phyloP scores from a whole-genome alignment of 2,113 vertebrate species.

The Callipepla californica region DNA sequence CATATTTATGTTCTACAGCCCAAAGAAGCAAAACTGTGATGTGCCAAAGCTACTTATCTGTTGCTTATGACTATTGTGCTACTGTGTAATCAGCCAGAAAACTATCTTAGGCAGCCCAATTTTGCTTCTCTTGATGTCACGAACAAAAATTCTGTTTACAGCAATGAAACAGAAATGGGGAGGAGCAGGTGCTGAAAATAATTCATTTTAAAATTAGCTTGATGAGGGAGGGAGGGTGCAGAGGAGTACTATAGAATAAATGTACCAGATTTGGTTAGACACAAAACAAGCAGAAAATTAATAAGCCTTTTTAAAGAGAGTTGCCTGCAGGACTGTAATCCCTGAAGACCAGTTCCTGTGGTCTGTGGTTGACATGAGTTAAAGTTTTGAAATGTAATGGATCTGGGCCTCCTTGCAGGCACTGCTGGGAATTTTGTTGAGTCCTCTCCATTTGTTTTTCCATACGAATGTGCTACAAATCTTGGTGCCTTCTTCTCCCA shows the following conservation, averaged over 20 bases:
- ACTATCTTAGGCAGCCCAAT: slow-evolving; percentile 30
- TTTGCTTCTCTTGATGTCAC: not conserved
- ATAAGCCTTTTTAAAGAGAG: not conserved
- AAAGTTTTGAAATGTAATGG: not conserved
- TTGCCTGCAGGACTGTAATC: not conserved
- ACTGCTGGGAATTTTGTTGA: not conserved
- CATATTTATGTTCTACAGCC: not conserved
- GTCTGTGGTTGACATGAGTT: not conserved
- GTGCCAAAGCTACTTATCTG: slow-evolving; percentile 36
- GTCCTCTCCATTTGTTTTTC: not conserved
- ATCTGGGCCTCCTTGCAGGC: not conserved
- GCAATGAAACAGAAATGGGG: not conserved
- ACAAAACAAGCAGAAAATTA: not conserved
- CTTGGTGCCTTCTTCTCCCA: rapidly evolving
- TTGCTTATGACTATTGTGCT: slow-evolving; percentile 9
- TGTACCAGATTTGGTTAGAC: not conserved
- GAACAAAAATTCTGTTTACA: slow-evolving; percentile 39
- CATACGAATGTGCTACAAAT: not conserved
- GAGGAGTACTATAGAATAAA: not conserved
- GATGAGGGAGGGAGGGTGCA: not conserved
- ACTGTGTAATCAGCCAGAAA: slow-evolving; percentile 45
- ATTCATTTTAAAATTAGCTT: not conserved
- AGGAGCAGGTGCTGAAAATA: not conserved
- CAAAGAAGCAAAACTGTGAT: not conserved
- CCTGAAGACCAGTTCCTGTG: not conserved